Base-by-base conservation (phyloP, 2,888 invertebrate species). In the Brachyptera putata region DNA sequence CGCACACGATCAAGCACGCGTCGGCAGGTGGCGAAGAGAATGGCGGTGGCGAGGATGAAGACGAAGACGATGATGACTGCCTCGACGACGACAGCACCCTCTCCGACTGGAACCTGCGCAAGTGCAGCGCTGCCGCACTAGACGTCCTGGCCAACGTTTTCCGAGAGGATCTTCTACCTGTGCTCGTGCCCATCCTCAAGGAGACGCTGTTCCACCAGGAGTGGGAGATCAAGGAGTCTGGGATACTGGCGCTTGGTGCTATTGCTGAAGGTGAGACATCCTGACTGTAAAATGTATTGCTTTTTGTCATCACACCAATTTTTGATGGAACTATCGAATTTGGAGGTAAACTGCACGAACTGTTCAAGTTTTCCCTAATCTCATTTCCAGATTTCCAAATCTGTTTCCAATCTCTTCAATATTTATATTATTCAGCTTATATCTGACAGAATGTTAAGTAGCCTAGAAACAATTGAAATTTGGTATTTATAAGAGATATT, bases 81-180 rank as follows among this genome's bases (percentile, higher is more conserved):
- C 80, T 85, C 58, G 90, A 89, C 66, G 93, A 93, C 73, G 96
- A 96, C 72, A 90, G 90, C 65, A 87, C 92, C 18, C 79, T 95
- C 36, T 93, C 95, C 1, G 98, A 98, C 76, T 99, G 98, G 98
- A 99, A 97, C 80, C 81, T 98, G 67, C 71, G 84, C 78, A 71
- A 99, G 77, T 99, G 99, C 74, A 95, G 96, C 69, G 99, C 99
- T 0, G 99, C 99, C 22, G 98, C 97, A 0, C 80, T 99, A 57
- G 99, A 99, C 77, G 94, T 96, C 57, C 77, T 99, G 59, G 97
- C 99, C 16, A 95, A 95, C 76, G 97, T 99, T 34, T 99, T 98
- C 74, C 86, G 91, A 48, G 96, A 97, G 64, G 95, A 95, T 65
- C 82, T 99, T 61, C 80, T 99, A 69, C 94, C 95, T 0, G 91